These are phyloP conservation scores for Halocaridina rubra DNA, from an alignment of 2,888 invertebrate species.

Conservation along the genomic window DNA sequence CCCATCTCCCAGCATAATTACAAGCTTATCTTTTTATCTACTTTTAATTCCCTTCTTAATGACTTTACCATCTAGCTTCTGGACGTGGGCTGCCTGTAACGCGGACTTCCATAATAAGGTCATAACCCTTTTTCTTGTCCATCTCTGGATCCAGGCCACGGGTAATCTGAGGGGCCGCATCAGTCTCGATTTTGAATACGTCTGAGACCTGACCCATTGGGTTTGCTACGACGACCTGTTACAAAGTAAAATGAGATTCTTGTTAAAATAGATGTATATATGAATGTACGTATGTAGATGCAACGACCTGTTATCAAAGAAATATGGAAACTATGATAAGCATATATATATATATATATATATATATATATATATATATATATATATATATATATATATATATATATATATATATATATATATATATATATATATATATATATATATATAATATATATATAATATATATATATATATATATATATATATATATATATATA, in stretches of 20 bases:
- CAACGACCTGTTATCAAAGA: too few relatives aligned
- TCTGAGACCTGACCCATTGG: constrained; percentile 89
- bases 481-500: neutral
- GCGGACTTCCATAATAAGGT: constrained; percentile 37
- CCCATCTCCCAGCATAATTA: too few relatives aligned
- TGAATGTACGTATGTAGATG: neutral
- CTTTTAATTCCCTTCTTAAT: neutral
- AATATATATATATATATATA: neutral
- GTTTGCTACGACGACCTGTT: constrained; percentile 68
- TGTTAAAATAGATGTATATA: neutral
- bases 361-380: neutral
- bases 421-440: neutral
- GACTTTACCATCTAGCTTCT: constrained; percentile 23
- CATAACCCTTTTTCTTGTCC: constrained; percentile 45
- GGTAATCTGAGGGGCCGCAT: constrained; percentile 81
- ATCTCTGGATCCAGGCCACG: constrained; percentile 55
- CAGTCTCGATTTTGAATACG: constrained; percentile 88
- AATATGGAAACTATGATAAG: too few relatives aligned
- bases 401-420: neutral
- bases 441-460: too few relatives aligned
- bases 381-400: neutral
- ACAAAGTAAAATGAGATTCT: neutral
- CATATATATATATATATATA: neutral
- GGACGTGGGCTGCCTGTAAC: constrained; percentile 6
- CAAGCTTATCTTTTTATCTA: too few relatives aligned